Evolutionary conservation across 2,797 vertebrate genomes (phyloP).

Genomic region (Scomberomorus guttatus): DNA sequence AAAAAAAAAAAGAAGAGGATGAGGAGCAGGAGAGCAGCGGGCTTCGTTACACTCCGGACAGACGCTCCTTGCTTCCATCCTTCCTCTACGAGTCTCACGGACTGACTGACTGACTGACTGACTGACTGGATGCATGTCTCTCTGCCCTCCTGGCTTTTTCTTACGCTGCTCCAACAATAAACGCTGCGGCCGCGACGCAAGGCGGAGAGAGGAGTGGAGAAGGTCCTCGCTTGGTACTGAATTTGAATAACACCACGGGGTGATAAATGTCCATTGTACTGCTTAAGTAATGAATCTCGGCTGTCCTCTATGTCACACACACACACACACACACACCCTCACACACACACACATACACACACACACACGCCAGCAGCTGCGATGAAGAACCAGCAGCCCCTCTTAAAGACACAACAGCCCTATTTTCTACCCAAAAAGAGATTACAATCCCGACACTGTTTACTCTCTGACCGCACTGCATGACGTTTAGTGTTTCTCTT

Average conservation of each 20-base stretch:
- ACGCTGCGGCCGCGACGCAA: slow-evolving; percentile 90
- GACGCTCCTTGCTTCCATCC: slow-evolving; percentile 58
- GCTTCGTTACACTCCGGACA: slow-evolving; percentile 69
- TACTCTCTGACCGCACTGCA: slow-evolving; percentile 86
- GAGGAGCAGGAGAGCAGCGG: slow-evolving; percentile 60
- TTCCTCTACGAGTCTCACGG: slow-evolving; percentile 71
- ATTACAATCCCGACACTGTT: slow-evolving; percentile 89
- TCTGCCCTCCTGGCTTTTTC: slow-evolving; percentile 90
- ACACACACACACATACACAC: slow-evolving; percentile 64
- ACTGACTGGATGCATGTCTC: slow-evolving; percentile 67
- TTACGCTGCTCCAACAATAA: slow-evolving; percentile 91
- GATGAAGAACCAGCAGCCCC: slow-evolving; percentile 93
- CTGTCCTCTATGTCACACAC: slow-evolving; percentile 92
- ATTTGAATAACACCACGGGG: slow-evolving; percentile 99
- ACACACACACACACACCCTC: slow-evolving; percentile 77
- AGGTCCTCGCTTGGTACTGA: slow-evolving; percentile 98
- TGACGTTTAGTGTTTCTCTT: slow-evolving; percentile 84
- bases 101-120: slow-evolving; percentile 74
- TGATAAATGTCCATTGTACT: slow-evolving; percentile 99
- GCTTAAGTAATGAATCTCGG: slow-evolving; percentile 98
- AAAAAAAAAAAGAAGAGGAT: slow-evolving; percentile 41
- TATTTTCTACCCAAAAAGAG: slow-evolving; percentile 84
- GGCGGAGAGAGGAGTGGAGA: slow-evolving; percentile 90
- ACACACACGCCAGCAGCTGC: slow-evolving; percentile 92
- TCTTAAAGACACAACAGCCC: slow-evolving; percentile 98